These are phyloP conservation scores for Alitta virens DNA, from an alignment of 2,888 invertebrate genomes.

Conservation along the genomic window DNA sequence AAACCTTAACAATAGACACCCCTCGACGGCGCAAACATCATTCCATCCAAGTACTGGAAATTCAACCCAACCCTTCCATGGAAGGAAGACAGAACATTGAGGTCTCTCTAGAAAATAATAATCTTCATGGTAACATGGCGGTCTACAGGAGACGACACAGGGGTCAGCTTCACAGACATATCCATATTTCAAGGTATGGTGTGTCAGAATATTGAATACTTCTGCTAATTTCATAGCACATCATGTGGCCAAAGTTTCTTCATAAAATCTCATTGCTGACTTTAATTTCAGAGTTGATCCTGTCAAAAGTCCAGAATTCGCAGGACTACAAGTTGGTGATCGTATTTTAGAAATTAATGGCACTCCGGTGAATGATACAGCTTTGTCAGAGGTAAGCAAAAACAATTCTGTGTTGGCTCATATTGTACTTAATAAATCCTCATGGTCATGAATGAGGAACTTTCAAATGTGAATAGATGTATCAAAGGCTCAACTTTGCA, in stretches of 20 bases:
- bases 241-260: too few species aligned
- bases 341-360: conserved; percentile 90
- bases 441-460: too few species aligned
- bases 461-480: too few species aligned
- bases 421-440: too few species aligned
- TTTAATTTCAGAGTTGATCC: background rate
- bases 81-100: conserved; percentile 63
- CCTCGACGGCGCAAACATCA: conserved; percentile 64
- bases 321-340: conserved; percentile 88
- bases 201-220: background rate
- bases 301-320: conserved; percentile 71
- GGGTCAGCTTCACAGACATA: too few species aligned
- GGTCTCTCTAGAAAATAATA: conserved; percentile 54
- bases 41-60: conserved; percentile 80
- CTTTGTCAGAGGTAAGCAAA: conserved; percentile 71
- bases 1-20: conserved; percentile 62
- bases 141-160: too few species aligned
- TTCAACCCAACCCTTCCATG: conserved; percentile 64
- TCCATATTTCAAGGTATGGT: conserved; percentile 9
- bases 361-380: conserved; percentile 77
- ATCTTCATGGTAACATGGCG: too few species aligned
- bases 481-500: too few species aligned
- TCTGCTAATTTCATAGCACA: background rate
- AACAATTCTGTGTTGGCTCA: too few species aligned
- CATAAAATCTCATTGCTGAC: too few species aligned